Conservation (phyloP, 2,797 vertebrate species). For the Glyptemys insculpta region DNA sequence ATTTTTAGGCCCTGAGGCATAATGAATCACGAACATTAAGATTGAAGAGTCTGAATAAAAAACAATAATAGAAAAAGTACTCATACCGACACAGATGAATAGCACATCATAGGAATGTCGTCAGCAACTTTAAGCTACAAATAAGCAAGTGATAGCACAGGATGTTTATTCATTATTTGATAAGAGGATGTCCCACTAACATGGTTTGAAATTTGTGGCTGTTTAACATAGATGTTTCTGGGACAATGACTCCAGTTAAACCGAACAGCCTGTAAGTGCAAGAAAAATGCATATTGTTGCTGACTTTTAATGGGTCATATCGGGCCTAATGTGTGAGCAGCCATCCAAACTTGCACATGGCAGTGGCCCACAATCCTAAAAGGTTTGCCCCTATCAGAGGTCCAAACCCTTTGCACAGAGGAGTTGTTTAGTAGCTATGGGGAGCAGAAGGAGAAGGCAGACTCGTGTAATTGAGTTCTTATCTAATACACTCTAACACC, state of each 20-base stretch:
- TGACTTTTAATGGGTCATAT: fast-evolving
- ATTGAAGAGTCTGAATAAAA: constrained; percentile 47
- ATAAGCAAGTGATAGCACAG: background rate
- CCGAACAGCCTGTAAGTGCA: background rate
- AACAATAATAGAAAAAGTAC: constrained; percentile 20
- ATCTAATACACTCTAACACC: background rate
- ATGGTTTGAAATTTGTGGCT: background rate
- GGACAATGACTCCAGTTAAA: background rate
- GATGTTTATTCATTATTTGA: background rate
- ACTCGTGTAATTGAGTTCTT: background rate
- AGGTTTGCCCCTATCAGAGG: background rate
- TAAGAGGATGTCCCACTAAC: background rate
- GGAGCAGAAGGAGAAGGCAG: background rate
- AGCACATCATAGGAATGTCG: constrained; percentile 26
- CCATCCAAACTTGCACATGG: background rate
- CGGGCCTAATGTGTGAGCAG: background rate
- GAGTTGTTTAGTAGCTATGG: fast-evolving
- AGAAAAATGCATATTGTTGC: fast-evolving
- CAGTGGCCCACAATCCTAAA: fast-evolving
- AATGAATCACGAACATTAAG: background rate
- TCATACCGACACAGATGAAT: background rate
- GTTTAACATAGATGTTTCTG: background rate
- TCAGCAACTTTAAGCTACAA: background rate
- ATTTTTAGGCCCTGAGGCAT: constrained; percentile 30
- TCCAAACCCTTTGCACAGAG: too few relatives aligned